phyloP scores from a whole-genome alignment of 2,797 vertebrate genomes.

The Pygocentrus nattereri region DNA sequence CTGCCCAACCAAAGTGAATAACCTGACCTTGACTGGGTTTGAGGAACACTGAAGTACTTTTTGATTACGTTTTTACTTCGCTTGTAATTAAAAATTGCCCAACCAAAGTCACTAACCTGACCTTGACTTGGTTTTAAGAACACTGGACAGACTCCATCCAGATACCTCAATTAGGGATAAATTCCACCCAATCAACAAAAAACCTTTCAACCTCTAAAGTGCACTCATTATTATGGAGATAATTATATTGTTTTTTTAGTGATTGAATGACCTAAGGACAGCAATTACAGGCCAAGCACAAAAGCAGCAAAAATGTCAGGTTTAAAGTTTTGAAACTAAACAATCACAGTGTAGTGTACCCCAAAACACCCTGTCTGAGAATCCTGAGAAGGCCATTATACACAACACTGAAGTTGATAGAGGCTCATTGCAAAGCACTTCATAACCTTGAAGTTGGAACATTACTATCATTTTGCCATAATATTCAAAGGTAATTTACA shows the following conservation, averaged over 20 bases:
- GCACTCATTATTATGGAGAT: conserved; percentile 36
- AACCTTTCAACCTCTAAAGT: conserved; percentile 41
- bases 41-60: neutral
- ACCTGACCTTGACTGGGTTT: conserved; percentile 46
- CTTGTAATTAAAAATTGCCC: conserved; percentile 30
- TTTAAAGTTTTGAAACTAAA: conserved; percentile 15
- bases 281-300: conserved; percentile 46
- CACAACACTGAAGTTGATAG: neutral
- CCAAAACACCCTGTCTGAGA: neutral
- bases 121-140: conserved; percentile 32
- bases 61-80: too few relatives aligned
- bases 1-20: conserved; percentile 46
- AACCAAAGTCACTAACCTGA: conserved; percentile 50
- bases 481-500: neutral
- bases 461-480: neutral
- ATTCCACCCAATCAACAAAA: conserved; percentile 48
- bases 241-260: conserved; percentile 49
- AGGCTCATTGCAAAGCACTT: neutral
- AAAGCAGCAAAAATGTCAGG: conserved; percentile 5
- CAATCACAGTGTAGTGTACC: neutral
- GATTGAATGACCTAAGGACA: conserved; percentile 37
- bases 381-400: neutral
- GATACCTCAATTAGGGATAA: conserved; percentile 41
- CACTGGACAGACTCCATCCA: conserved; percentile 25
- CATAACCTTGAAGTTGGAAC: neutral